Base-by-base conservation (phyloP, 2,888 invertebrate genomes). In the Lacanobia wlatinum region DNA sequence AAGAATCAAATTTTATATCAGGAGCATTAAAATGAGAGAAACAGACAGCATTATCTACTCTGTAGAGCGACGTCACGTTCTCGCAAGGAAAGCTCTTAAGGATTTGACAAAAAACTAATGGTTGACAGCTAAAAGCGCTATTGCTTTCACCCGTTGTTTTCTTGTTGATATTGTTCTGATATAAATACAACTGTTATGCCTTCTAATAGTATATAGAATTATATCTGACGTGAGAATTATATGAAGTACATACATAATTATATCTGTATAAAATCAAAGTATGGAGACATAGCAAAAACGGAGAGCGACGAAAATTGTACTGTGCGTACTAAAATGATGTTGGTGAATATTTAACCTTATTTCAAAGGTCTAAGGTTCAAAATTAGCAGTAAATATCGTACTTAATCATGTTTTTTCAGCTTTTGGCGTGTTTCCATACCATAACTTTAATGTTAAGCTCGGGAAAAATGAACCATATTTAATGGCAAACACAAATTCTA, bases 141-240 rank as follows among this genome's bases (percentile, higher is more conserved):
- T 87, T 85, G 73, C 64, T 52, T 63, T 59, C 84, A 80, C 79
- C 75, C 78, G 78, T 82, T 87, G 89, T 89, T 89, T 86, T 84
- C 91, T 89, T 91, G 94, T 94, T 95, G 91, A 92, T 90, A 91
- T 88, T 92, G 90, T 92, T 93, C 90, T 85, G 81, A 91, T 89
- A 84, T 90, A 89, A 90, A 88, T 90, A 88, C 85, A 88, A 92
- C 87, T 92, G 92, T 94, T 92, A 92, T 92, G 92, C 91, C 92
- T 94, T 94, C 88, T 89, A 62, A 87, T 90, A 90, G 85, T 84
- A 82, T 89, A 81, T 82, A 87, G 64, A 84, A 76, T 80, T 83
- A 84, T 87, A 85, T 86, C 84, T 84, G 77, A 88, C 83, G 83
- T 84, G 81, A 87, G 82, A 87, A 76, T 67, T 88, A 77, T 89